phyloP scores from a whole-genome alignment of 2,113 vertebrate genomes.

The Leptodactylus fuscus region DNA sequence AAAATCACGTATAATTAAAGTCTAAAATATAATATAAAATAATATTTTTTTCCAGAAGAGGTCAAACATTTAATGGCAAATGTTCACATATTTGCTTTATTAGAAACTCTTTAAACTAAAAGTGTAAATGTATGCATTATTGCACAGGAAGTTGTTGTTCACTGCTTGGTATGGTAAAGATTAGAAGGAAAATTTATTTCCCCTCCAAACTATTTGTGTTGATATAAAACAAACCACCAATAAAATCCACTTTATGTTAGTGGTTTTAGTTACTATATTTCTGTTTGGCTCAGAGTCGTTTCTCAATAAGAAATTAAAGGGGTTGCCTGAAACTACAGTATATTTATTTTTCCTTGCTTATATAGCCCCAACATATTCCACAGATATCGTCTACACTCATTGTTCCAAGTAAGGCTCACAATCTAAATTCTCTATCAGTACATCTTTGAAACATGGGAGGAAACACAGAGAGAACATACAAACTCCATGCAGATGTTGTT shows the following conservation, averaged over 20 bases:
- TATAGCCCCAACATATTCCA: too few relatives aligned
- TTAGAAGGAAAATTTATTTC: conserved; percentile 10
- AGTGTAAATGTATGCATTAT: neutral
- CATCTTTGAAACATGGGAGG: too few relatives aligned
- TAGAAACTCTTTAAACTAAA: neutral
- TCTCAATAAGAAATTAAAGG: neutral
- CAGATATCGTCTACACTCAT: too few relatives aligned
- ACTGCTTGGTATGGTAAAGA: neutral
- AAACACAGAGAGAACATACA: too few relatives aligned
- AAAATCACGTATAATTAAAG: too few relatives aligned
- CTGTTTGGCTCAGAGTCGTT: neutral
- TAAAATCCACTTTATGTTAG: neutral
- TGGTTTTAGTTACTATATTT: neutral
- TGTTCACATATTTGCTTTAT: neutral
- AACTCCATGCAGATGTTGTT: too few relatives aligned
- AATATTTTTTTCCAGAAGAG: neutral
- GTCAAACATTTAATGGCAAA: neutral
- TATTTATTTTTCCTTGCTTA: too few relatives aligned
- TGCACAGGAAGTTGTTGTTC: neutral
- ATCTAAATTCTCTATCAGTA: too few relatives aligned
- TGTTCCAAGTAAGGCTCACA: too few relatives aligned
- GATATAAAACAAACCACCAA: conserved; percentile 7
- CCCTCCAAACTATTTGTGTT: neutral
- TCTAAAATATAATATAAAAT: too few relatives aligned
- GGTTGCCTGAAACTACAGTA: neutral